Base-by-base conservation (phyloP, 2,888 invertebrate species). In the Drosophila crucigera region DNA sequence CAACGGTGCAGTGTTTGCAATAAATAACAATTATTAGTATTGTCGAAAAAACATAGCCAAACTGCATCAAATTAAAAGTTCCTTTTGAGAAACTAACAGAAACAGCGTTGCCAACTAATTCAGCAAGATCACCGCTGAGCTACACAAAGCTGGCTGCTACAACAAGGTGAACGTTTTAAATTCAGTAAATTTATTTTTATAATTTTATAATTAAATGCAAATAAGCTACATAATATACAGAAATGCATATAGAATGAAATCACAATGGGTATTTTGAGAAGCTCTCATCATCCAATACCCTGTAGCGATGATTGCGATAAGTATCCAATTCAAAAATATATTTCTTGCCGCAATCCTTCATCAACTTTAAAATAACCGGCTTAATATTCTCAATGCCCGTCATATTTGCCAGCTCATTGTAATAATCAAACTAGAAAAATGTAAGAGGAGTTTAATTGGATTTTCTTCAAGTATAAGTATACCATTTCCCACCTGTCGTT, bases 351-450 rank as follows among this genome's bases (percentile, higher is more conserved):
- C 96, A 95, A 88, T 95, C 95, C 86, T 95, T 95, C 94, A 97
- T 97, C n/a, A 97, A 93, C 78, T 95, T 95, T 28, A 95, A 94
- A 80, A 97, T 94, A 35, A 96, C 96, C 0, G 95, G 94, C 0
- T 96, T 96, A 5, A 97, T 94, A 3, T 95, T 94, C 7, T 93
- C 91, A 31, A 96, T 93, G 5, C 95, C 95, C 0, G 95, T 96
- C 78, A 95, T 95, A 28, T 92, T 90, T 0, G 97, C 95, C 55
- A 98, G 93, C 54, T 95, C 95, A 53, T 95, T 93, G 93, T 96
- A 96, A 93, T 98, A 97, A 4, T 92, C 93, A 72, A 95, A 96
- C 94, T 96, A 93, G 67, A 94, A 30, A 4, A 22, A 3, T 16
- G 30, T 10, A 41, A 22, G 0, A 0, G 3, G 28, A 22, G 14